A percentile compares a stretch with the other conserved stretches of the same genome.
These are phyloP conservation scores for Caenorhabditis zanzibari DNA, from an alignment of 2,888 invertebrate genomes.

Conservation along the genomic window DNA sequence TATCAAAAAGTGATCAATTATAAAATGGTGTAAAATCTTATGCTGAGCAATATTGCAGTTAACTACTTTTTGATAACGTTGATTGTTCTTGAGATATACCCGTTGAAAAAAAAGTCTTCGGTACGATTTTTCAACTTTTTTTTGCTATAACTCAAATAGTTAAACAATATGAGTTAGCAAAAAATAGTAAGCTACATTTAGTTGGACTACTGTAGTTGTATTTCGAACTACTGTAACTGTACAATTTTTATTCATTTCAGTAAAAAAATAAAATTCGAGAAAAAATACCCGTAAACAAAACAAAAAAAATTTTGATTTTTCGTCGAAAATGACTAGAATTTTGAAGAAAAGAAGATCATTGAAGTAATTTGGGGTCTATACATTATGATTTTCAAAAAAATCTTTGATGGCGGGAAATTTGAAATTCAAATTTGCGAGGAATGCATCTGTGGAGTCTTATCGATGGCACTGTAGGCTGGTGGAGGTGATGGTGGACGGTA, in stretches of 20 bases:
- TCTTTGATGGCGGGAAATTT: background rate
- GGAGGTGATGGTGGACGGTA: constrained; percentile 64
- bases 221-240: too few relatives aligned
- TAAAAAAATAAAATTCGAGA: background rate
- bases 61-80: too few relatives aligned
- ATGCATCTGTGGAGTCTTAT: constrained; percentile 7
- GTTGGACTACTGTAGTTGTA: too few relatives aligned
- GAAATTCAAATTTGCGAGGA: constrained; percentile 34
- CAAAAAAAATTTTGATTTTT: constrained; percentile 7
- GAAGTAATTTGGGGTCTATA: constrained; percentile 17
- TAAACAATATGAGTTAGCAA: too few relatives aligned
- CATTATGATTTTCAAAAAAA: background rate
- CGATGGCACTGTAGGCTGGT: constrained; percentile 60
- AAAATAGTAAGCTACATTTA: too few relatives aligned
- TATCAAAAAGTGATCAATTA: too few relatives aligned
- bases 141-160: too few relatives aligned
- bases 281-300: constrained; percentile 12
- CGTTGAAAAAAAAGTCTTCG: too few relatives aligned
- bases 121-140: too few relatives aligned
- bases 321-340: constrained; percentile 9
- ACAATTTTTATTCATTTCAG: background rate
- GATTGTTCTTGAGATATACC: too few relatives aligned
- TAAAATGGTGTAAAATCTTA: too few relatives aligned
- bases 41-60: too few relatives aligned
- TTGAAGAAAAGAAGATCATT: constrained; percentile 4